Base-by-base conservation (phyloP, 2,797 vertebrate genomes). In the Margarornis squamiger region DNA sequence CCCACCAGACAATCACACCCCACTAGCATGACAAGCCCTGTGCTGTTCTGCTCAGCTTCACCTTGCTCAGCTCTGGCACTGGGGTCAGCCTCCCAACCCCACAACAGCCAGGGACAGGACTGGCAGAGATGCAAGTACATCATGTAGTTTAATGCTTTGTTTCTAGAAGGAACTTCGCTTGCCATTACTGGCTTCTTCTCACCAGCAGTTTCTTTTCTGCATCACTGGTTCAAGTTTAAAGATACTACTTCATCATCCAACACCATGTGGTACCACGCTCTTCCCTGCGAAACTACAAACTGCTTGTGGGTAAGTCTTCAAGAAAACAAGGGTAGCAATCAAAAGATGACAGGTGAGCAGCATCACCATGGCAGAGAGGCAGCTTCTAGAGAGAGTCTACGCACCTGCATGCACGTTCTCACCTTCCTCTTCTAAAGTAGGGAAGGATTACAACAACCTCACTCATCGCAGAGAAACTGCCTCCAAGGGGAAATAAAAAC, bases 11-110 rank as follows among this genome's bases (percentile, higher is more conserved):
- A 52, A 8, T 10, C 48, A 27, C 45, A 72, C 7, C 55, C 4
- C 27, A 9, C 58, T 49, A 71, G 39, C 58, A 34, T 0, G 21
- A 49, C 22, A 57, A 74, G 17, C n/a, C 57, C 48, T 18, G 77
- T 0, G 0, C 0, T 34, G 71, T 49, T 71, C 49, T 0, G 0
- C 43, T 22, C 0, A 0, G 81, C 51, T 54, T 62, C 19, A 4
- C 61, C 65, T 41, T 30, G 36, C 58, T 16, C 13, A 55, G 70
- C 36, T 61, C 75, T 5, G 7, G 57, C 75, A 30, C 52, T 54
- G 55, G 1, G 1, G 34, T 34, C 43, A 62, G 54, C 14, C 19
- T 81, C 45, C 19, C 30, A 4, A 4, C 14, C 14, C 38, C 10
- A 3, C 30, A 38, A 27, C 1, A 80, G 34, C 36, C 73, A 71